Conservation (phyloP, 2,888 invertebrate genomes). For the Rosalia funebris region DNA sequence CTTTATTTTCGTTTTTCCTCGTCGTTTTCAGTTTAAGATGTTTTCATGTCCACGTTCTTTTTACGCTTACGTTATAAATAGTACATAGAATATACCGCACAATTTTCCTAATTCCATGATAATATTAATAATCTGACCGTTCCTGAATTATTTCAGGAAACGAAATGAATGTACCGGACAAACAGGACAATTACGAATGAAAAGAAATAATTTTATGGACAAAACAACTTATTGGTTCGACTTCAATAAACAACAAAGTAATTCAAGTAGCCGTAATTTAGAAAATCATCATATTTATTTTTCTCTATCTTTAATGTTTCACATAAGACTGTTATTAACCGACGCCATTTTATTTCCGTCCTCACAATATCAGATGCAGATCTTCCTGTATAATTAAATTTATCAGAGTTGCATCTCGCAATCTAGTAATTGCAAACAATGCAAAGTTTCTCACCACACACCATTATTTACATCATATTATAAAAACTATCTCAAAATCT, state of each 20-base stretch:
- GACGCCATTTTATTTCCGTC: conserved; percentile 36
- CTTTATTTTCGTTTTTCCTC: too few relatives aligned
- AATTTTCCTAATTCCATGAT: not conserved
- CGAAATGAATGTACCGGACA: not conserved
- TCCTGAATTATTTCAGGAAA: not conserved
- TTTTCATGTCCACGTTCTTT: too few relatives aligned
- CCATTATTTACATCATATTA: conserved; percentile 36
- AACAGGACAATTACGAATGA: not conserved
- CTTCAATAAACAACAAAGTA: not conserved
- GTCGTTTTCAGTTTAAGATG: too few relatives aligned
- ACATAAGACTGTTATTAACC: conserved; percentile 33
- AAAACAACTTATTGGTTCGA: not conserved
- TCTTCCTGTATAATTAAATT: conserved; percentile 41
- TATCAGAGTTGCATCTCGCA: conserved; percentile 36
- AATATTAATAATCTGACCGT: not conserved
- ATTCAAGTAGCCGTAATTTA: not conserved
- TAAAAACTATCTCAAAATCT: conserved; percentile 45
- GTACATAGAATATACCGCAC: not conserved
- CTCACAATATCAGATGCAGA: conserved; percentile 32
- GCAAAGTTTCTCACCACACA: conserved; percentile 40
- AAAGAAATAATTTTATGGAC: conserved; percentile 9
- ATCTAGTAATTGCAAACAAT: conserved; percentile 38
- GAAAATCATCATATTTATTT: conserved; percentile 6
- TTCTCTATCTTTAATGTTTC: not conserved
- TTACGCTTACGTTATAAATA: not conserved